Evolutionary conservation across 2,113 vertebrate genomes (phyloP), one percentile per base, ranked within the genome.

Genomic region (Anguilla rostrata): DNA sequence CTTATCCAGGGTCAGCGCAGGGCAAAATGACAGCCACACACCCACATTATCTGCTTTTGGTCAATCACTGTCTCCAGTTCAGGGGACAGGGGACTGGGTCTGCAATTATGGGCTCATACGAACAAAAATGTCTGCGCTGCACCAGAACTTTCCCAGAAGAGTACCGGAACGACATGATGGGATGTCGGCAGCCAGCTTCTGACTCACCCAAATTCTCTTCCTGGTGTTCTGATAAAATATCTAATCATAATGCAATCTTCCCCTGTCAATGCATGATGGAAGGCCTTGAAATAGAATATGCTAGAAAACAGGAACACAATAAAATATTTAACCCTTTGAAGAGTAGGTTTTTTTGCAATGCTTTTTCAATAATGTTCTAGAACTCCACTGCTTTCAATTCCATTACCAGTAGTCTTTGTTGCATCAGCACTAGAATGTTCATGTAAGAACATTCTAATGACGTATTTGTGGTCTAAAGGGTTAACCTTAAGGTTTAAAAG

Each of bases 101-200:
- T 60, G 12, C 57, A 60, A 20, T 81, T 22, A 6, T 57, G 9
- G 29, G 41, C 53, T 81, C 16, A 16, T 78, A 86, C 49, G 80
- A 56, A 81, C 39, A 86, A 53, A 86, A 86, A 41, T 34, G 81
- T 86, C 39, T 60, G 34, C 43, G 57, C 85, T 86, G 85, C 41
- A 63, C 85, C 81, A 63, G 41, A 63, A 78, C 60, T n/a, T 39
- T 53, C 78, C 16, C 39, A 46, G 43, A 46, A 46, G 49, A 63
- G 78, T 78, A 14, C 18, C 18, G 78, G 53, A 53, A 60, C 41
- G 53, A 43, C 39, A 40, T 39, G 41, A 63, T 26, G 15, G 86
- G 66, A 43, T 83, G 56, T 83, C 83, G 78, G 71, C 56, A 83
- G 75, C 14, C 26, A 39, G 56, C 39, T 57, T 41, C 40, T 56